Base-by-base conservation (phyloP, 2,888 invertebrate genomes). In the Bibio marci region DNA sequence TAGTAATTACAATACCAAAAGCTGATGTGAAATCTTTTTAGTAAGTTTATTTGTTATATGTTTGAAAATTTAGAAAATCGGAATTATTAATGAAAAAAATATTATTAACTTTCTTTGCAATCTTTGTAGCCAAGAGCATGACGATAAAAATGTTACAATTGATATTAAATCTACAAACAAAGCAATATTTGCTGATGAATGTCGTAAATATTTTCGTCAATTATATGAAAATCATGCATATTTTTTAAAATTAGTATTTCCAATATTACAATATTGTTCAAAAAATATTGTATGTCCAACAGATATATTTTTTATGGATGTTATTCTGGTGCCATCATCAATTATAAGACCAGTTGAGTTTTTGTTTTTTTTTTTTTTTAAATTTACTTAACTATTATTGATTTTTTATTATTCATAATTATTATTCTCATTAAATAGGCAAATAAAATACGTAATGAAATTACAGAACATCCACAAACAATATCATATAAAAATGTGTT, bases 301-400 rank as follows among this genome's bases (percentile, higher is more conserved):
- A 1, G 87, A 97, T 60, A 57, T 80, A 39, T 83, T 97, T 56
- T 98, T 92, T 54, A 71, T 87, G 57, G 78, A 86, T 46, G 63
- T 77, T 0, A 55, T 98, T 15, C 76, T 85, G 4, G 92, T 98
- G 0, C 69, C 87, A 15, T 94, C 98, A 1, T 76, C 86, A 0
- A 78, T 76, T 53, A 78, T 82, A 10, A 68, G 98, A 48, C 97
- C 97, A 4, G 27, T 40, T 14, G 5, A 3, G 13, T 3, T 7
- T 26, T 11, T 13, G 43, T 32, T 28, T 27, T 4, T 35, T 35
- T 7, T 26, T 26, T 10, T 26, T n/a, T n/a, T n/a, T n/a, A n/a
- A n/a, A n/a, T n/a, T n/a, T n/a, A n/a, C n/a, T n/a, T n/a, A n/a
- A n/a, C n/a, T n/a, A n/a, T n/a, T n/a, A n/a, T n/a, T n/a, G n/a